Base-by-base conservation (phyloP, 2,888 invertebrate genomes). In the Polydrusus tereticollis region DNA sequence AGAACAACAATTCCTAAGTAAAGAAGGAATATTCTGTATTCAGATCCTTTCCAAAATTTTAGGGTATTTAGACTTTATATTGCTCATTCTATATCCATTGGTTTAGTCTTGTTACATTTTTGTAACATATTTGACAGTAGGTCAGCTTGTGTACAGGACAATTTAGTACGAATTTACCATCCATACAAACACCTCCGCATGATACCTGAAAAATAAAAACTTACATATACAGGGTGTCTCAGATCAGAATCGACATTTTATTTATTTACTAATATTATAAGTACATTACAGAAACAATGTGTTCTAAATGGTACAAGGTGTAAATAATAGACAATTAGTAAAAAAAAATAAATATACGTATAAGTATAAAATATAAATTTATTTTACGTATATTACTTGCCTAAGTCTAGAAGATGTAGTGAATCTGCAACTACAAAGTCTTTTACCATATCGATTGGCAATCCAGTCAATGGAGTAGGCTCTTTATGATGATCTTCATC, bases 401-500 rank as follows among this genome's bases (percentile, higher is more conserved):
- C 78, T 43, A 78, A 75, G 65, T 79, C 75, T 12, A 79, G 66
- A n/a, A 78, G 50, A 74, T 80, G 77, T 14, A 80, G 52, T 2
- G 72, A 74, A 74, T 78, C 79, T 41, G 75, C 76, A 33, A 77
- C 64, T 20, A 72, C 52, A 65, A 79, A 75, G 65, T 79, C 76
- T 60, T 78, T 50, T 2, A 79, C 64, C 74, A 79, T 76, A 72
- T 79, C 70, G 33, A 79, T 76, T 8, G 76, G 76, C 18, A 80
- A 64, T 29, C 74, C 65, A 55, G 52, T 33, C 43, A 77, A 60
- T 18, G 75, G 76, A 20, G 75, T 60, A 50, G 72, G 52, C 50
- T 75, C 73, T 75, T 76, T 76, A 62, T 78, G 78, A 66, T 78
- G 73, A 75, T 76, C 74, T 33, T 58, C 47, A 70, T 76, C 76